Percentiles rank a stretch among this genome's conserved stretches.
Evolutionary conservation across 2,888 invertebrate genomes (phyloP).

Genomic region (Malthinus seriepunctatus): DNA sequence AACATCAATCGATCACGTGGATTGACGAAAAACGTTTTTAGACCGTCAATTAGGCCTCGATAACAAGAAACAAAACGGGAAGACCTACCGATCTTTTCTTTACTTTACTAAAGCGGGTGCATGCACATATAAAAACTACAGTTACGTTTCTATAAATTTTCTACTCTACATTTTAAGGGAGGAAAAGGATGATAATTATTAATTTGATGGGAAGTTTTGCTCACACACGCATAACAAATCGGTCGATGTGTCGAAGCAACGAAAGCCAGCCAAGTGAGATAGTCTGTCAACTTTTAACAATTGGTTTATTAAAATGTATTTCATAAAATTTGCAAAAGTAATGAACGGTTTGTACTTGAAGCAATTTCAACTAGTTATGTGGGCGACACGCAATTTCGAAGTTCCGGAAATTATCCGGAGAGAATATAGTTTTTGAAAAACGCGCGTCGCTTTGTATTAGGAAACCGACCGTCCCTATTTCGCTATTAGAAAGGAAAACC

Average conservation of each 20-base stretch:
- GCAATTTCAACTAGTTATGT: slow-evolving; percentile 56
- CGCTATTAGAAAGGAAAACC: slow-evolving; percentile 10
- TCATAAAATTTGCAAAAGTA: slow-evolving; percentile 75
- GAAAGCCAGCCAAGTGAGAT: slow-evolving; percentile 39
- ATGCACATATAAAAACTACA: slow-evolving; percentile 39
- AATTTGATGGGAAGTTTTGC: slow-evolving; percentile 36
- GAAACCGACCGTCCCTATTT: slow-evolving; percentile 52
- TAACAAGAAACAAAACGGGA: slow-evolving; percentile 41
- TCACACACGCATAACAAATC: slow-evolving; percentile 50
- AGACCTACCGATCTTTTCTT: slow-evolving; percentile 39
- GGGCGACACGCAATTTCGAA: not conserved
- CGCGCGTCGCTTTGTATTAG: slow-evolving; percentile 46
- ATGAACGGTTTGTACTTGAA: slow-evolving; percentile 73
- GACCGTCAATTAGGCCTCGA: slow-evolving; percentile 46
- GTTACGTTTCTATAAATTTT: slow-evolving; percentile 19
- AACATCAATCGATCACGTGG: slow-evolving; percentile 22
- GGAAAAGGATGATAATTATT: slow-evolving; percentile 7
- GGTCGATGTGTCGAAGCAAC: slow-evolving; percentile 46
- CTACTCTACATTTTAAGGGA: slow-evolving; percentile 22
- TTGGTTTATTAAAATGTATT: slow-evolving; percentile 52
- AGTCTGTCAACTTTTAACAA: slow-evolving; percentile 54
- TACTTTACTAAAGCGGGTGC: slow-evolving; percentile 37
- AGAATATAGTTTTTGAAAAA: not conserved
- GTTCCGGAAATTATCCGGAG: not conserved
- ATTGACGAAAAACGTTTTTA: slow-evolving; percentile 35